A percentile compares a stretch with the other conserved stretches of the same genome.
phyloP scores from a whole-genome alignment of 2,797 vertebrate genomes.

The Acanthis flammea region DNA sequence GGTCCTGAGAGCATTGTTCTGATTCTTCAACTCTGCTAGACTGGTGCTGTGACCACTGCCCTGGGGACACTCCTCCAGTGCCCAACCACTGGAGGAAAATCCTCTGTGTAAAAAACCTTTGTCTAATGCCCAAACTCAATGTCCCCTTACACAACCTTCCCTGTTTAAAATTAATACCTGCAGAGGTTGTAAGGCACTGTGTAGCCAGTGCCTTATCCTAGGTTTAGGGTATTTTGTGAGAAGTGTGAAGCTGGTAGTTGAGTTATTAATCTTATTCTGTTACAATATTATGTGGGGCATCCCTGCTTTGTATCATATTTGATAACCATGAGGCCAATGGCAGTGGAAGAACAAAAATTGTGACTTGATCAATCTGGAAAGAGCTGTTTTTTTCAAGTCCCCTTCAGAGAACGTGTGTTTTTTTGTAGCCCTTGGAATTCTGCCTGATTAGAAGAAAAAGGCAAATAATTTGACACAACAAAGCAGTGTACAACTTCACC shows the following conservation, averaged over 20 bases:
- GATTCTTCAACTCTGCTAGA: background rate
- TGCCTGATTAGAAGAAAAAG: constrained; percentile 52
- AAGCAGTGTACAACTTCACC: constrained; percentile 48
- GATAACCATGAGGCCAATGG: background rate
- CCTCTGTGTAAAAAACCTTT: background rate
- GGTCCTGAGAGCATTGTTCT: background rate
- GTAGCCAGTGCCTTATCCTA: background rate
- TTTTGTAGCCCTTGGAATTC: constrained; percentile 6
- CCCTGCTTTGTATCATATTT: background rate
- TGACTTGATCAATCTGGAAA: background rate
- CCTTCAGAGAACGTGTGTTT: background rate
- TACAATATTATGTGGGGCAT: accelerated
- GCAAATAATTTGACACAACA: constrained; percentile 64
- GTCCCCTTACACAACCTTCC: background rate
- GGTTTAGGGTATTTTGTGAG: background rate
- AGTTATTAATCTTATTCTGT: background rate
- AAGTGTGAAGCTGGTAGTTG: background rate
- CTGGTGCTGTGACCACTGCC: background rate
- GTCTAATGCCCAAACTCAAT: no score
- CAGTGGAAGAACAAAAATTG: background rate
- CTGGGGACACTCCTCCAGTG: background rate
- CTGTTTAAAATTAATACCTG: background rate
- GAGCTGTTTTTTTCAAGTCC: background rate
- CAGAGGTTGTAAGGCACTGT: background rate
- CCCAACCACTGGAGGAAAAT: background rate